Evolutionary conservation across 2,888 invertebrate species (phyloP).

Genomic region (Romanomermis culicivorax): DNA sequence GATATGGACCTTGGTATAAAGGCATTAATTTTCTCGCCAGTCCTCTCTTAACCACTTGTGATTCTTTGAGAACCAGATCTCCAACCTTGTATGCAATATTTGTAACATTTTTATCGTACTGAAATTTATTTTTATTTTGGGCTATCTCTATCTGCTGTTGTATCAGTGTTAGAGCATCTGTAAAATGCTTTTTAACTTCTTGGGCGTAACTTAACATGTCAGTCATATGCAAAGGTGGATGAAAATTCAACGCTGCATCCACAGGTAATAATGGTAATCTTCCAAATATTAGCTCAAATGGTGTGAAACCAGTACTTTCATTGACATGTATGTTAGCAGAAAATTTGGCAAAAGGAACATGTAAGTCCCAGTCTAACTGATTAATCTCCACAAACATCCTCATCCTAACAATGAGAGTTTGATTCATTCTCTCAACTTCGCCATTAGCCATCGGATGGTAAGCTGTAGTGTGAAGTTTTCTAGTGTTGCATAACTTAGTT

Average conservation of each 20-base stretch:
- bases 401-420: slow-evolving; percentile 16
- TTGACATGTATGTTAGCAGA: slow-evolving; percentile 16
- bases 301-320: slow-evolving; percentile 14
- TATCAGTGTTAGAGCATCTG: neutral
- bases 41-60: neutral
- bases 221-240: neutral
- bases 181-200: neutral
- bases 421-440: slow-evolving; percentile 12
- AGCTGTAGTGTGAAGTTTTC: slow-evolving; percentile 1
- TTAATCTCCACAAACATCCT: slow-evolving; percentile 14
- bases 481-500: neutral
- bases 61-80: neutral
- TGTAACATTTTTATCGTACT: neutral
- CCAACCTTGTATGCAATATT: neutral
- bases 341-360: slow-evolving; percentile 14
- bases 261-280: slow-evolving; percentile 13
- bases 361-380: slow-evolving; percentile 20
- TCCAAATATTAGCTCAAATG: slow-evolving; percentile 12
- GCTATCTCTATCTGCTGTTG: neutral
- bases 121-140: neutral
- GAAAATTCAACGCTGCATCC: slow-evolving; percentile 6
- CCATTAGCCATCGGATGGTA: slow-evolving; percentile 14
- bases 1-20: neutral
- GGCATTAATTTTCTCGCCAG: neutral
- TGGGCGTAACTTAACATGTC: neutral